phyloP scores from a whole-genome alignment of 1,140 invertebrate species.

The Drosophila cardini region DNA sequence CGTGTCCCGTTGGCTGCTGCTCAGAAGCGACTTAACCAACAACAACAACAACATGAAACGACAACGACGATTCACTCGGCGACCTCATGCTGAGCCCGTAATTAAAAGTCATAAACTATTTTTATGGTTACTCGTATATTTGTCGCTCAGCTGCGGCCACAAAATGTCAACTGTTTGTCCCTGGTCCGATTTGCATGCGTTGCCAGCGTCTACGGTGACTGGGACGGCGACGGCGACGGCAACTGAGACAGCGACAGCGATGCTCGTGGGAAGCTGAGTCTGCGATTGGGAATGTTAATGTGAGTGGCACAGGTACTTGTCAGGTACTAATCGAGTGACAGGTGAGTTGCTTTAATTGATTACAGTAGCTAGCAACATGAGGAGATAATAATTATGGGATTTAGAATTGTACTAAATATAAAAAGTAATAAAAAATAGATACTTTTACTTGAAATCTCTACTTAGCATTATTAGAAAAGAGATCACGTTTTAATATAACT shows the following conservation, averaged over 20 bases:
- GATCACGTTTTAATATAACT: too few species aligned
- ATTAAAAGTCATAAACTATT: conserved; percentile 82
- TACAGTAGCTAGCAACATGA: background rate
- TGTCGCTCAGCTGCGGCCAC: conserved; percentile 67
- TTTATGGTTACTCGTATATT: conserved; percentile 74
- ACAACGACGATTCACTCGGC: conserved; percentile 37
- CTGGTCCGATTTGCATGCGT: conserved; percentile 72
- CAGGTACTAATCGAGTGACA: conserved; percentile 25
- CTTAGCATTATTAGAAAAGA: too few species aligned
- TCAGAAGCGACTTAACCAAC: conserved; percentile 30
- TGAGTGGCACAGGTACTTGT: background rate
- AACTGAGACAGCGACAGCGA: background rate
- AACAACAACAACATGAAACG: background rate
- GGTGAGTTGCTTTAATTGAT: conserved; percentile 38
- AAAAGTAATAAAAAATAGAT: too few species aligned
- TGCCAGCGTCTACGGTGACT: conserved; percentile 16
- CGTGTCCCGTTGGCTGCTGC: conserved; percentile 16
- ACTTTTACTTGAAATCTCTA: too few species aligned
- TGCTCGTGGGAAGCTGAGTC: background rate
- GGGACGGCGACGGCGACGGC: background rate
- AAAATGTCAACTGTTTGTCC: conserved; percentile 69
- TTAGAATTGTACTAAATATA: too few species aligned
- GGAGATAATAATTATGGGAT: background rate
- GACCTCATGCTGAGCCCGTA: conserved; percentile 74
- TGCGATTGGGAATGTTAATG: background rate